Percentiles rank a stretch among this genome's conserved stretches.
These are phyloP conservation scores for Carduelis carduelis DNA, from an alignment of 2,797 vertebrate genomes.

Conservation along the genomic window DNA sequence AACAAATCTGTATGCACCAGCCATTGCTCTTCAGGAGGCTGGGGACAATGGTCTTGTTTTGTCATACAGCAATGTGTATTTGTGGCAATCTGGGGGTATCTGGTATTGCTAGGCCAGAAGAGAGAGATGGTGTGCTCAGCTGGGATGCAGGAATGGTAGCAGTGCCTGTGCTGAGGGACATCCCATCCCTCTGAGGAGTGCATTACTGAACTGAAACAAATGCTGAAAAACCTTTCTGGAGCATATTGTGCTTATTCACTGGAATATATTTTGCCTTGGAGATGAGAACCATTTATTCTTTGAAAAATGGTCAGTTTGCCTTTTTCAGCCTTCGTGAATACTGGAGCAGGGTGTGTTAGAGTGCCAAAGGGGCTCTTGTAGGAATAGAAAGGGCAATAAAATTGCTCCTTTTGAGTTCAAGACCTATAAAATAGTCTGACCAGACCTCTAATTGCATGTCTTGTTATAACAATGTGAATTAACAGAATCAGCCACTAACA, in stretches of 20 bases:
- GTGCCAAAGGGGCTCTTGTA: not conserved
- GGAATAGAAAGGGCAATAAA: not conserved
- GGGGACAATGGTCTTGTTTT: not conserved
- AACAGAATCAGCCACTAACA: conserved; percentile 12
- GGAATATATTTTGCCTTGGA: conserved; percentile 48
- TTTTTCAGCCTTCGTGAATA: not conserved
- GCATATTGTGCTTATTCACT: conserved; percentile 28
- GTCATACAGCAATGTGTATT: not conserved
- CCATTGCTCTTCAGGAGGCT: not conserved
- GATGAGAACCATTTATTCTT: not conserved
- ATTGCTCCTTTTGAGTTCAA: conserved; percentile 13
- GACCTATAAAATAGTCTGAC: not conserved
- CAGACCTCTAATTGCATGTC: not conserved
- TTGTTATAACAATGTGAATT: not conserved
- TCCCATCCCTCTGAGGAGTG: not conserved
- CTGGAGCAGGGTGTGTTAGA: not conserved
- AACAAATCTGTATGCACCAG: not conserved
- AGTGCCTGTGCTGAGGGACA: not conserved
- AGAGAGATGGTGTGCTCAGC: not conserved
- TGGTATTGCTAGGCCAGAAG: not conserved
- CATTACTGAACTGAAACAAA: not conserved
- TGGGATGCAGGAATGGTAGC: not conserved
- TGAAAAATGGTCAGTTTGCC: conserved; percentile 12
- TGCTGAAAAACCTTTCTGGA: conserved; percentile 3
- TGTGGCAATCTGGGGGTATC: not conserved